A percentile compares a stretch with the other conserved stretches of the same genome.
Evolutionary conservation across 2,888 invertebrate genomes (phyloP).

Genomic region (Tetragonisca angustula): DNA sequence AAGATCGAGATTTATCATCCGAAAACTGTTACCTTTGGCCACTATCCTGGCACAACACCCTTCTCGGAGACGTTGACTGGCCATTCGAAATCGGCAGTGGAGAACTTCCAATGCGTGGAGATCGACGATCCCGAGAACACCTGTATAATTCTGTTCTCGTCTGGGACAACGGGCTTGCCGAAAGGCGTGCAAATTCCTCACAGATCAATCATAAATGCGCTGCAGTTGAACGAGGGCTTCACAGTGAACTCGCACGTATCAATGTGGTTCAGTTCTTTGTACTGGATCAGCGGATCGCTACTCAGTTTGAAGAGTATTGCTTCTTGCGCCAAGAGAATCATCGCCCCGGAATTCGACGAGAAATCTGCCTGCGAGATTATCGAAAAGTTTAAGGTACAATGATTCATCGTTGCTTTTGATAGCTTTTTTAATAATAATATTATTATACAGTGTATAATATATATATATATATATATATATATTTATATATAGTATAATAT

Average conservation of each 20-base stretch:
- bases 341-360: constrained; percentile 71
- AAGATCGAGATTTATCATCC: constrained; percentile 38
- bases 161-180: constrained; percentile 79
- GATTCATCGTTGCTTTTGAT: background rate
- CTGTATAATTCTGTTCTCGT: constrained; percentile 76
- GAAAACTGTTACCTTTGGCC: constrained; percentile 70
- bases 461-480: too few relatives aligned
- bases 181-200: constrained; percentile 77
- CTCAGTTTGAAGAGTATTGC: constrained; percentile 55
- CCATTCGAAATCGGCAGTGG: constrained; percentile 61
- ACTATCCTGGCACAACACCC: constrained; percentile 52
- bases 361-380: constrained; percentile 70
- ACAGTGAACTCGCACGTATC: background rate
- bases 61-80: constrained; percentile 65
- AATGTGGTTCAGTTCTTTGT: constrained; percentile 73
- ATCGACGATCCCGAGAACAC: constrained; percentile 58
- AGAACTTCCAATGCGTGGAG: constrained; percentile 63
- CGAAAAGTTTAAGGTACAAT: constrained; percentile 76
- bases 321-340: constrained; percentile 53
- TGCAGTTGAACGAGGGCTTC: background rate
- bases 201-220: constrained; percentile 47
- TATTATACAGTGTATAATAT: too few relatives aligned
- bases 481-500: background rate
- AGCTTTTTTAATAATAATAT: background rate
- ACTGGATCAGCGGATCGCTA: constrained; percentile 77